These are phyloP conservation scores for Monopis laevigella DNA, from an alignment of 2,888 invertebrate species.

Conservation along the genomic window DNA sequence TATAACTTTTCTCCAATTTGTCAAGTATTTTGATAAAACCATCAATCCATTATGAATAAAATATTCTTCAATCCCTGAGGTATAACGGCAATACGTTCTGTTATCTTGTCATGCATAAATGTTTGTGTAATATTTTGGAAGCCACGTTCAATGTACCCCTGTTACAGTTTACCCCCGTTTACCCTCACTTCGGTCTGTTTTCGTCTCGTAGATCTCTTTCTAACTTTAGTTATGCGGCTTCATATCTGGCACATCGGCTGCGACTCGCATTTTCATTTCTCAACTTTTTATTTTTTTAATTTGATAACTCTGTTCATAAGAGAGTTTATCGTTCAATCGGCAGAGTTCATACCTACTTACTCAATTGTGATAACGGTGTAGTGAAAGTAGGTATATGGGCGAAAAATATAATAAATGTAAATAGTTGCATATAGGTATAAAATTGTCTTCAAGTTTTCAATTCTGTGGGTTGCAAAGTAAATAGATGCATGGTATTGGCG, in stretches of 20 bases:
- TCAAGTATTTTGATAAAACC: conserved; percentile 8
- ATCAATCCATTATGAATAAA: conserved; percentile 31
- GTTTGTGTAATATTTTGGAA: conserved; percentile 57
- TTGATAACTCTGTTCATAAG: too few relatives aligned
- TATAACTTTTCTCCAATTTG: too few relatives aligned
- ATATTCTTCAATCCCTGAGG: conserved; percentile 35
- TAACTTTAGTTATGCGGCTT: conserved; percentile 37
- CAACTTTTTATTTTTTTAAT: too few relatives aligned
- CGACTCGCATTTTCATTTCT: too few relatives aligned
- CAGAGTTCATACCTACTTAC: too few relatives aligned
- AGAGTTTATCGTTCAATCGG: too few relatives aligned
- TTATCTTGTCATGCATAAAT: conserved; percentile 62
- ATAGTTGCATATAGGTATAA: background rate
- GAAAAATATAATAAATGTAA: background rate
- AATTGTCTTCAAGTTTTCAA: too few relatives aligned
- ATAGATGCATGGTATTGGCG: conserved; percentile 26
- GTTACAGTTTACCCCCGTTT: conserved; percentile 22
- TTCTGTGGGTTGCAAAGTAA: background rate
- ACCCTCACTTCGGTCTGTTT: conserved; percentile 32
- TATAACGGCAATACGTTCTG: conserved; percentile 46
- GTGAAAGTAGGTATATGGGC: background rate
- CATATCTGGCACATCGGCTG: too few relatives aligned
- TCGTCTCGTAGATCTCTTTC: conserved; percentile 37
- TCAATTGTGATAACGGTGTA: too few relatives aligned
- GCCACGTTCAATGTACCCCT: conserved; percentile 35